Base-by-base conservation (phyloP, 2,113 vertebrate species). In the Mustela lutreola region DNA sequence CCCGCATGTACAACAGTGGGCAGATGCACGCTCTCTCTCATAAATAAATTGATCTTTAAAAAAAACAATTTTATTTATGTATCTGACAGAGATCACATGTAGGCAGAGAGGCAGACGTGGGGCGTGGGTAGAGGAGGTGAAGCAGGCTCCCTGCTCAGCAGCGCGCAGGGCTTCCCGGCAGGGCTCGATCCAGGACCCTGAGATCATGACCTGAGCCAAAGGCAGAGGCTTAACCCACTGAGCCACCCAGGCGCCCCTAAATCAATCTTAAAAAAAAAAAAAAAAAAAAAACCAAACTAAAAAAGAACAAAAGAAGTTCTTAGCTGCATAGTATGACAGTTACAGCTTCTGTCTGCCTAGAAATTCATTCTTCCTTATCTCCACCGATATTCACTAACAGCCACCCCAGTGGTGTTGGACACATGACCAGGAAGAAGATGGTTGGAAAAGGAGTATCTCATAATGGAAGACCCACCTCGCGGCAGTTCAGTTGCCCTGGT, bases 1-100 rank as follows among this genome's bases (percentile, higher is more conserved):
- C 63, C 14, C 6, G 1, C 8, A 36, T 70, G 8, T 18, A 21
- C 16, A 70, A 16, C 67, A 3, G n/a, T 1, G 1, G 3, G 18
- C 18, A 70, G 14, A 36, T 71, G 33, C 8, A 70, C 9, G 1
- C 67, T 10, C 67, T 19, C 31, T 67, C 65, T 67, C 65, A 67
- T 70, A 16, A 70, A 70, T 19, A 67, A 67, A 67, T 33, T 2
- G 31, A 67, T 67, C 63, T 67, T 67, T 14, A 3, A 31, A 65
- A 63, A 63, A 62, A 62, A 26, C 26, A 15, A 53, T 6, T 56
- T 56, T 18, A 18, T 18, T 56, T 56, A 56, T 56, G 16, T 56
- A 56, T 56, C 18, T 56, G 53, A 56, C 53, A 56, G 53, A 18
- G 53, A 56, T 56, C 53, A 56, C 53, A 56, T 56, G 53, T 56